Base-by-base conservation (phyloP, 1,140 invertebrate species). In the Lineus longissimus region DNA sequence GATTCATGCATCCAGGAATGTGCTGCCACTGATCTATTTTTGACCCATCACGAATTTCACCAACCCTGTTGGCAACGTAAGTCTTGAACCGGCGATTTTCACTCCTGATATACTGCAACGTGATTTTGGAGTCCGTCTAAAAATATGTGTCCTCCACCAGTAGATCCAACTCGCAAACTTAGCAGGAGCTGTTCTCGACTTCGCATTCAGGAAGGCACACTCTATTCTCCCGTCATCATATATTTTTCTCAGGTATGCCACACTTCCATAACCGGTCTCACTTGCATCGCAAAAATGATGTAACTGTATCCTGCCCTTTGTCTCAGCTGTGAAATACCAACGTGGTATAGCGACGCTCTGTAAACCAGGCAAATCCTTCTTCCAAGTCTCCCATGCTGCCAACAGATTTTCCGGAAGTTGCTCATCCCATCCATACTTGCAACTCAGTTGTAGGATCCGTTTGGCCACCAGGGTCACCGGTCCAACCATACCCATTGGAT, bases 1-100 rank as follows among this genome's bases (percentile, higher is more conserved):
- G 79, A 66, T 83, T 84, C 19, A 65, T 30, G 19, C 64, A 57
- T 1, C 77, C 79, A 2, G 79, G 76, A 9, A 83, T 67, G 69
- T 82, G 72, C 23, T 66, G 47, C 79, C 79, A 83, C 1, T 67
- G 30, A 2, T 60, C 56, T 17, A 29, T 13, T 23, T 47, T 63
- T 47, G 36, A 41, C 4, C 29, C 23, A 41, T 17, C 25, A 2
- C 33, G 15, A 13, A 59, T 59, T 31, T 22, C 19, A 15, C 40
- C 19, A 4, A 59, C 30, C 15, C 58, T n/a, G n/a, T 59, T 59
- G 27, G n/a, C 19, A 4, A 59, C 58, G 25, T 30, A 59, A 13
- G 58, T 62, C 43, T 68, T 43, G 47, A 9, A 70, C 64, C 33
- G 61, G 31, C 0, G 36, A 31, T 27, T 61, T 22, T 59, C 58